These are phyloP conservation scores for Urosaurus nigricauda DNA, from an alignment of 2,797 vertebrate species.

Conservation along the genomic window DNA sequence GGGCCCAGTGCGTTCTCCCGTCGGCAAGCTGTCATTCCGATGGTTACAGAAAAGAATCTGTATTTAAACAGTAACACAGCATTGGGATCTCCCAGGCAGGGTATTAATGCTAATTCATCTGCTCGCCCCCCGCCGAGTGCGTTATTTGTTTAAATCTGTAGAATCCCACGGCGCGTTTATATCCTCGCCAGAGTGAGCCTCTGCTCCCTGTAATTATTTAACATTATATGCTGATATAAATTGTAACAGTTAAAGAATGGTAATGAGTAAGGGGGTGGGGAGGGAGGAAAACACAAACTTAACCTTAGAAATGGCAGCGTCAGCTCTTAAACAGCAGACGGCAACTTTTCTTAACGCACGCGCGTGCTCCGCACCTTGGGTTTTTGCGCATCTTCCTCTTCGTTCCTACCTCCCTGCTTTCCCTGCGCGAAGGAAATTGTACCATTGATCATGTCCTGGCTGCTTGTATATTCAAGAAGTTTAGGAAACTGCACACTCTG, in stretches of 20 bases:
- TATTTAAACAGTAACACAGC: constrained; percentile 85
- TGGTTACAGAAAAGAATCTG: constrained; percentile 85
- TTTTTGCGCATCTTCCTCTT: constrained; percentile 52
- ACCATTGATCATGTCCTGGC: constrained; percentile 52
- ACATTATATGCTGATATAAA: constrained; percentile 98
- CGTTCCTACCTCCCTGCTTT: neutral
- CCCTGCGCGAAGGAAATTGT: constrained; percentile 51
- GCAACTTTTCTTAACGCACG: constrained; percentile 55
- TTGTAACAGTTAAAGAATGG: constrained; percentile 97
- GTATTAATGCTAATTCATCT: constrained; percentile 99
- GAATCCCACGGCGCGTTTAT: constrained; percentile 98
- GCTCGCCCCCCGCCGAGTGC: constrained; percentile 92
- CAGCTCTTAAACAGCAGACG: constrained; percentile 70
- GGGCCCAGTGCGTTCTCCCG: constrained; percentile 60
- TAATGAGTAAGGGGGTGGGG: constrained; percentile 81
- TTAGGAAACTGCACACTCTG: constrained; percentile 38
- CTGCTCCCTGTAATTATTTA: constrained; percentile 98
- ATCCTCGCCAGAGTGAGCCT: constrained; percentile 96
- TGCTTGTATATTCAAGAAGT: constrained; percentile 52
- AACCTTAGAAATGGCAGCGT: constrained; percentile 83
- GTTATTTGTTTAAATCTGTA: constrained; percentile 99
- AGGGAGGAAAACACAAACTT: constrained; percentile 81
- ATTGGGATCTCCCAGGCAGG: constrained; percentile 91
- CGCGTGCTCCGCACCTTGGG: neutral
- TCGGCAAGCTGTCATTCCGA: constrained; percentile 81